These are phyloP conservation scores for Pseudorhiza aurosa DNA, from an alignment of 30 jellyfish, hydroid and myxozoan species.

Conservation along the genomic window DNA sequence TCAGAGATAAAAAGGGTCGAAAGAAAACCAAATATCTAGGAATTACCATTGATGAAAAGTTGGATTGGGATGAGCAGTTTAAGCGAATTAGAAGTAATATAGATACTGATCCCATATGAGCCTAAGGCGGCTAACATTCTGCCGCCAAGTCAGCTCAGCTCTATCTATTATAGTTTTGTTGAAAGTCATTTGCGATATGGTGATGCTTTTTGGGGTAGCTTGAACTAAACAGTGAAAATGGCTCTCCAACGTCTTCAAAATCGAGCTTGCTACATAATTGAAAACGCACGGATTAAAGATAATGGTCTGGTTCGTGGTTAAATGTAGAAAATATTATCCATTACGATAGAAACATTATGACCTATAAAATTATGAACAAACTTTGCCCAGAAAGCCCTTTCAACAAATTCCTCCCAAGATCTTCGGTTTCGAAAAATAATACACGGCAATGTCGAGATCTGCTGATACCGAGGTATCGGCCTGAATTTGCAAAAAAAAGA, in stretches of 20 bases:
- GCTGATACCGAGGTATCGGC: no score
- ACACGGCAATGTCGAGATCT: background rate
- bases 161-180: background rate
- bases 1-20: constrained; percentile 6
- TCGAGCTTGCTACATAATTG: background rate
- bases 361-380: constrained; percentile 9
- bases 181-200: constrained; percentile 20
- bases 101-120: background rate
- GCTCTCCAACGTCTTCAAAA: constrained; percentile 16
- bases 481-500: background rate
- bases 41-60: background rate
- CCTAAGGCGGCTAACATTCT: background rate
- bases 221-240: background rate
- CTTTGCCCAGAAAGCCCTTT: constrained; percentile 2
- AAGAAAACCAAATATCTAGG: background rate
- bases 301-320: constrained; percentile 16
- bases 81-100: background rate
- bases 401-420: no score
- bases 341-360: background rate
- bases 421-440: background rate
- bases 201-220: constrained; percentile 16
- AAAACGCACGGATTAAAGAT: constrained; percentile 5
- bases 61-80: constrained; percentile 5
- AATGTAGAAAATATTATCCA: constrained; percentile 5
- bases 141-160: background rate